phyloP scores from a whole-genome alignment of 2,797 vertebrate species.

The Myiotriccus ornatus region DNA sequence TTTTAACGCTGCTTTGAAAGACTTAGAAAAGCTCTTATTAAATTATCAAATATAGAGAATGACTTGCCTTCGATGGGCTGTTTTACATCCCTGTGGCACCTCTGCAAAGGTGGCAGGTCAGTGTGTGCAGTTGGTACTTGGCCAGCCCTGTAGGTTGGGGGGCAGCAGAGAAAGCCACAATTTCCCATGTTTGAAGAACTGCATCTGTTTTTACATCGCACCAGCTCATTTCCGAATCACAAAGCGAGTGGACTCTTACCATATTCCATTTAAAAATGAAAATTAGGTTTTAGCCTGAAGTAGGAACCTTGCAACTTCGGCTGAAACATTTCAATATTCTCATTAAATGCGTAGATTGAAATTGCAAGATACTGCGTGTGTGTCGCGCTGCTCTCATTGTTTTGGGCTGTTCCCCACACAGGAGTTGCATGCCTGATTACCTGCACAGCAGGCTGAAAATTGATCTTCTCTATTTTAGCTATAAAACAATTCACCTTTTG shows the following conservation, averaged over 20 bases:
- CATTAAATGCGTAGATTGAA: constrained; percentile 18
- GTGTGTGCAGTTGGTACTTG: accelerated
- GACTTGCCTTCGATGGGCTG: not conserved
- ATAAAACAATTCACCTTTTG: constrained; percentile 48
- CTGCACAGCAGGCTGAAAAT: constrained; percentile 53
- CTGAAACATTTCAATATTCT: constrained; percentile 1
- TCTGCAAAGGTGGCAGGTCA: not conserved
- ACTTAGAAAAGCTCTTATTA: not conserved
- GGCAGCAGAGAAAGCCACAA: accelerated
- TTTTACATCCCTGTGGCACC: not conserved
- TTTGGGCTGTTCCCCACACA: not conserved
- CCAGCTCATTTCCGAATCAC: not conserved
- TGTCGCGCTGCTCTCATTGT: not conserved
- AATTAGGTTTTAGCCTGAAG: not conserved
- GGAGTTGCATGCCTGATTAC: constrained; percentile 37
- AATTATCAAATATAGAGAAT: accelerated
- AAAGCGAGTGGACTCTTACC: not conserved
- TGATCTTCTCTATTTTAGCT: constrained; percentile 49
- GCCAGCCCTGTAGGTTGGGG: too few relatives aligned
- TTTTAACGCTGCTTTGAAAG: not conserved
- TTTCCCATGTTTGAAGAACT: not conserved
- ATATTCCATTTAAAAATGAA: not conserved
- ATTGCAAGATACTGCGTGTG: not conserved
- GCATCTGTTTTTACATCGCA: not conserved
- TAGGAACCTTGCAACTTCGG: not conserved